These are phyloP conservation scores for Typhlichthys subterraneus DNA, from an alignment of 2,797 vertebrate species.

Conservation along the genomic window DNA sequence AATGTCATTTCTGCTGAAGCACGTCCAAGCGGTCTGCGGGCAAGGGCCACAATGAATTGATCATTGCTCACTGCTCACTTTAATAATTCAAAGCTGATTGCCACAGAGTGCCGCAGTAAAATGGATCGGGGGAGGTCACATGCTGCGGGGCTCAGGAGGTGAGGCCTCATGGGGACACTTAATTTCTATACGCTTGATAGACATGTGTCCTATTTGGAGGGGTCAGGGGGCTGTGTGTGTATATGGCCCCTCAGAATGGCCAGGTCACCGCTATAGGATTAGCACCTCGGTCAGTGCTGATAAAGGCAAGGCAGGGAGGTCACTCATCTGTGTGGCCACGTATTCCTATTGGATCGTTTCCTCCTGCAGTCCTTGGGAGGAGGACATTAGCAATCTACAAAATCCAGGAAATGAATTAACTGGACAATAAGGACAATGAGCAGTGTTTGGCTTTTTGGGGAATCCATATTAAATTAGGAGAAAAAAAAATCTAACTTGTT, in stretches of 20 bases:
- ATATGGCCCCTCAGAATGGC: constrained; percentile 52
- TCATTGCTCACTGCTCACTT: constrained; percentile 81
- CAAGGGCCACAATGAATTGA: constrained; percentile 77
- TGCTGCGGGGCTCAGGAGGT: constrained; percentile 82
- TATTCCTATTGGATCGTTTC: too few species aligned
- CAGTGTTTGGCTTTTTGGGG: too few species aligned
- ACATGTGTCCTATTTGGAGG: constrained; percentile 89
- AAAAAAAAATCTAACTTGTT: not conserved
- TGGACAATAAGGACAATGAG: too few species aligned
- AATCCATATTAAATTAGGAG: too few species aligned
- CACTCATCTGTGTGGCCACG: constrained; percentile 2
- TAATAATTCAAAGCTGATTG: constrained; percentile 86
- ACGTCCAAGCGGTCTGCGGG: constrained; percentile 60
- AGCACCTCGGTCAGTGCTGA: constrained; percentile 57
- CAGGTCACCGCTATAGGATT: constrained; percentile 68
- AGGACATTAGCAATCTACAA: too few species aligned
- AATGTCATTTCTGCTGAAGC: constrained; percentile 77
- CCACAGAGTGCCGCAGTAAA: constrained; percentile 80
- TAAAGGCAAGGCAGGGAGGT: constrained; percentile 34
- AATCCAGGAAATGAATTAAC: too few species aligned
- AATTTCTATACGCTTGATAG: constrained; percentile 92
- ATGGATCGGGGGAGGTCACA: constrained; percentile 83
- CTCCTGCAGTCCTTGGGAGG: too few species aligned
- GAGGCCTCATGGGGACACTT: constrained; percentile 89
- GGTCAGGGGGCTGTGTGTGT: constrained; percentile 75